These are phyloP conservation scores for Dendronephthya gigantea DNA, from an alignment of 64 coral and sea anemone genomes.

Conservation along the genomic window DNA sequence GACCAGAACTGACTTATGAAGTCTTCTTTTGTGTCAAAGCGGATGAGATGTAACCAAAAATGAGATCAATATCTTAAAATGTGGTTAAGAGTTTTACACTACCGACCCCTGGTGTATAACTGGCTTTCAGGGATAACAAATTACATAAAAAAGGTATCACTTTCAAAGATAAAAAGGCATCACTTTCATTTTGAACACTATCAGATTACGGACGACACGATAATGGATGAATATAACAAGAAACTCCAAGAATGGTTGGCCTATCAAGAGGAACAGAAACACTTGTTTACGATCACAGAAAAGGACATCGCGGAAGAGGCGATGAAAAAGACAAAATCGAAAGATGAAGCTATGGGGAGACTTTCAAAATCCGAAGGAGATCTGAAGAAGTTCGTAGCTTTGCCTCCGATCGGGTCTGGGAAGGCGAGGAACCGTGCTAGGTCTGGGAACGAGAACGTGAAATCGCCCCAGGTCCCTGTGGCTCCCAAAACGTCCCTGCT, in stretches of 20 bases:
- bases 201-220: conserved; percentile 88
- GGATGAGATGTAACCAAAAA: too few relatives aligned
- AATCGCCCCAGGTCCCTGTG: conserved; percentile 42
- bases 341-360: background rate
- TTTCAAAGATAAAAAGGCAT: background rate
- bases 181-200: background rate
- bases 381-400: conserved; percentile 56
- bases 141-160: too few relatives aligned
- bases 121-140: too few relatives aligned
- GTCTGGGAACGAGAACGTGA: conserved; percentile 19
- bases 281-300: conserved; percentile 91
- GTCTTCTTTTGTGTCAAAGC: too few relatives aligned
- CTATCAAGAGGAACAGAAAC: conserved; percentile 73
- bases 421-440: background rate
- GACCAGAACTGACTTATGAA: too few relatives aligned
- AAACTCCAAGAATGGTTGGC: conserved; percentile 71
- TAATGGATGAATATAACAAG: conserved; percentile 81
- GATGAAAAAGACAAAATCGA: conserved; percentile 18
- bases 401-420: conserved; percentile 73
- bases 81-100: too few relatives aligned
- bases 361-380: conserved; percentile 78
- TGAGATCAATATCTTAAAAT: too few relatives aligned
- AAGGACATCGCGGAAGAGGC: conserved; percentile 40
- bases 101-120: too few relatives aligned
- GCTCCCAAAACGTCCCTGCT: conserved; percentile 73